Evolutionary conservation across 2,888 invertebrate genomes (phyloP), one percentile per base, ranked within the genome.

Genomic region (Prostheceraeus crozeri): DNA sequence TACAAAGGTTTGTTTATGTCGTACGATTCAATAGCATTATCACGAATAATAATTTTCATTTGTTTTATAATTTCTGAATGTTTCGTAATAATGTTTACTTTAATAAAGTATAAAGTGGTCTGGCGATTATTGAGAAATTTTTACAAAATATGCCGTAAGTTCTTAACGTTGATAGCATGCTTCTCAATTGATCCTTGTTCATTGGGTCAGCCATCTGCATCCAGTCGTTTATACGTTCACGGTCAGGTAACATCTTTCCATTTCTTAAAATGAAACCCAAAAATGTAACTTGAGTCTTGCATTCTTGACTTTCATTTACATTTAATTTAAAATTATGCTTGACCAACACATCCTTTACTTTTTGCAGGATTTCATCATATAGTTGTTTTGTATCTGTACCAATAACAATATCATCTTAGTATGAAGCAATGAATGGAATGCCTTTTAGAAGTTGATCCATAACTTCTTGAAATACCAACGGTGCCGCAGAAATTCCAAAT

Each of bases 61-160:
- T 14, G 21, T n/a, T n/a, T n/a, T n/a, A n/a, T n/a, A n/a, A n/a
- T n/a, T n/a, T n/a, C n/a, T n/a, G n/a, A n/a, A n/a, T n/a, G n/a
- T n/a, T n/a, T n/a, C n/a, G n/a, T n/a, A n/a, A n/a, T n/a, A n/a
- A n/a, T n/a, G n/a, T n/a, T n/a, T 23, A 23, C 21, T 40, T 40
- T 14, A 40, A 23, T 19, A 40, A 23, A 10, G 21, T 14, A 40
- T 40, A 40, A 40, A 40, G 40, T 19, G 40, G 40, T 40, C 40
- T 6, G 21, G 40, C 8, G 21, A 40, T 40, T 19, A 14, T 40
- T 23, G 40, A 40, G 8, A 40, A 40, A 23, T 40, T 40, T 4
- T 14, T 14, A 40, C 40, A 57, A 57, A 66, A 66, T 11, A 57
- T 51, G 3, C 65, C 48, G 19, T 65, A 66, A 30, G 63, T 63